Percentiles rank a stretch among this genome's conserved stretches.
Conservation (phyloP, 2,797 vertebrate genomes). For the Sebastes iracundus region DNA sequence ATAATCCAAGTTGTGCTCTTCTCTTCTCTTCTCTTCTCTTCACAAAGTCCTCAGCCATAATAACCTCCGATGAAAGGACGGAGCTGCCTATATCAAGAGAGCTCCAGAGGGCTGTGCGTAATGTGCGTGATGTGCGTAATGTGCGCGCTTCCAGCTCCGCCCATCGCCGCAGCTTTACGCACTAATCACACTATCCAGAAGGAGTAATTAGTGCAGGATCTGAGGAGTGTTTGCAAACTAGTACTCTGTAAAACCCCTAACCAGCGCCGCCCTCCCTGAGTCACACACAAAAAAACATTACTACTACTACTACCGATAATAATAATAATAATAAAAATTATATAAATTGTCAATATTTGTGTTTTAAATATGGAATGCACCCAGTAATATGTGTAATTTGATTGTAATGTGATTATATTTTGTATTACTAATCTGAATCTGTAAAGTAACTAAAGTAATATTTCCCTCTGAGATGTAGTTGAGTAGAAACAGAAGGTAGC, state of each 20-base stretch:
- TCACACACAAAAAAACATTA: too few relatives aligned
- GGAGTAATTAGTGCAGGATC: neutral
- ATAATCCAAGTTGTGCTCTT: neutral
- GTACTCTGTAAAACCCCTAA: neutral
- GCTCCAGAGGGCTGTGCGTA: constrained; percentile 49
- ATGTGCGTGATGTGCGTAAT: constrained; percentile 41
- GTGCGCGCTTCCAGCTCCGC: constrained; percentile 64
- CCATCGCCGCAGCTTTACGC: constrained; percentile 49
- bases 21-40: constrained; percentile 3
- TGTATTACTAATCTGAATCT: too few relatives aligned
- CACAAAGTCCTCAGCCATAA: constrained; percentile 58
- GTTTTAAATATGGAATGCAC: too few relatives aligned
- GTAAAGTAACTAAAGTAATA: too few relatives aligned
- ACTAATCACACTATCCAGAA: neutral
- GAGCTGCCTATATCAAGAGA: constrained; percentile 61
- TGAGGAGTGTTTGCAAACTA: neutral
- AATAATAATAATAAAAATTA: too few relatives aligned
- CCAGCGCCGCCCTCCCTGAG: too few relatives aligned
- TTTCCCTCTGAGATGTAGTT: too few relatives aligned
- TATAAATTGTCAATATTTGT: too few relatives aligned
- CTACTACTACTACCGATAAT: too few relatives aligned
- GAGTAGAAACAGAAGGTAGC: too few relatives aligned
- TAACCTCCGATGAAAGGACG: constrained; percentile 58
- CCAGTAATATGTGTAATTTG: too few relatives aligned
- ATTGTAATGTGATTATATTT: too few relatives aligned